Evolutionary conservation across 1,140 invertebrate species (phyloP), one percentile per base, ranked within the genome.

Genomic region (Calycopis cecrops): DNA sequence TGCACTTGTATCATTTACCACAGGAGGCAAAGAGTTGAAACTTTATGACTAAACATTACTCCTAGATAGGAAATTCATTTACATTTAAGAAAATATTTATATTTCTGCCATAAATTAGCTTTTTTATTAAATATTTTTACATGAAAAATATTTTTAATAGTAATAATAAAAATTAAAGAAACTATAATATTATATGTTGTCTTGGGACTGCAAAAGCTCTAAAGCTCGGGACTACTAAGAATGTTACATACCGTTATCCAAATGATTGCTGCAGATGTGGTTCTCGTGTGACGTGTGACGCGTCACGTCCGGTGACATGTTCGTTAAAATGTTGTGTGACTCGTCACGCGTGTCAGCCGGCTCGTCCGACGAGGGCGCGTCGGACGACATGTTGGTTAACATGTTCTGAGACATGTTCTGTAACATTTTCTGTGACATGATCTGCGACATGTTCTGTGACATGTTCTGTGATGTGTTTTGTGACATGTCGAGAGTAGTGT

Each of bases 251-350:
- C 40, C 14, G 9, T 44, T 16, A 44, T 44, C 40, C 9, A 44
- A 16, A 16, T 44, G 14, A 9, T 44, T 44, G 40, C 16, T 44
- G 14, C 40, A 44, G 9, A 9, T 44, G 40, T 44, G 14, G 16
- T 12, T 16, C 3, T 12, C 40, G 14, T 44, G 40, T 44, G 40
- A 28, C 9, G 38, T 12, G 38, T 40, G n/a, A 4, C 14, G 38
- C 6, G 38, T 40, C 38, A 14, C 38, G 38, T 40, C 14, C 38
- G n/a, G 38, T 40, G 38, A 40, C 38, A 14, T 40, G 8, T 40
- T 16, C 6, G n/a, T n/a, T 11, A 14, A 40, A 1, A 40, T 11
- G 16, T 44, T 44, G 14, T 18, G 40, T 16, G 12, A 14, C 40
- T 16, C 14, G 40, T 44, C 21, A 28, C n/a, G n/a, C n/a, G n/a